phyloP scores from a whole-genome alignment of 2,888 invertebrate genomes.

The Leptopterna dolabrata region DNA sequence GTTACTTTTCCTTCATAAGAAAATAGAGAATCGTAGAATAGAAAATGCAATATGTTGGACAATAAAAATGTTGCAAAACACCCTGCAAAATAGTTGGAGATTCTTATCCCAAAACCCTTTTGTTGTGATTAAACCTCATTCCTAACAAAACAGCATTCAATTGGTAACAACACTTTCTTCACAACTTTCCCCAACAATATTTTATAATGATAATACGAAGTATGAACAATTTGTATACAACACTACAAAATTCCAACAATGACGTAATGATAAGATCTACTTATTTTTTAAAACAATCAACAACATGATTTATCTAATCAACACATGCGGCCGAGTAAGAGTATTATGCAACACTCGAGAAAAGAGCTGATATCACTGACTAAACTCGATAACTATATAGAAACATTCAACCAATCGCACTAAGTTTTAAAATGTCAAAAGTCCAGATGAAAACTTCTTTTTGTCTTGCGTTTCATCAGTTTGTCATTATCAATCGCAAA shows the following conservation, averaged over 20 bases:
- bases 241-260: not conserved
- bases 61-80: slow-evolving; percentile 40
- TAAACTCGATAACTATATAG: slow-evolving; percentile 37
- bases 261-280: not conserved
- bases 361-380: slow-evolving; percentile 27
- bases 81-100: slow-evolving; percentile 48
- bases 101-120: slow-evolving; percentile 43
- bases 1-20: slow-evolving; percentile 17
- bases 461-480: slow-evolving; percentile 29
- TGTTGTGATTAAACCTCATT: not conserved
- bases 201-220: not conserved
- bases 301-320: not conserved
- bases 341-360: not conserved
- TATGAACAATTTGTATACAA: not conserved
- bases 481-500: slow-evolving; percentile 53
- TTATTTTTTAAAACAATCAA: not conserved
- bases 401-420: slow-evolving; percentile 43
- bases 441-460: slow-evolving; percentile 33
- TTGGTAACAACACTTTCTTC: not conserved
- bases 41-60: slow-evolving; percentile 51
- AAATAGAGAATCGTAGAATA: slow-evolving; percentile 39
- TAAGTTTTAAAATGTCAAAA: slow-evolving; percentile 15
- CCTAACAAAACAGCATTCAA: not conserved
- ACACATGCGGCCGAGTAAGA: not conserved
- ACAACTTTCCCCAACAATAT: not conserved